A percentile compares a stretch with the other conserved stretches of the same genome.
Evolutionary conservation across 1,140 invertebrate genomes (phyloP).

Genomic region (Stegodyphus dumicola): DNA sequence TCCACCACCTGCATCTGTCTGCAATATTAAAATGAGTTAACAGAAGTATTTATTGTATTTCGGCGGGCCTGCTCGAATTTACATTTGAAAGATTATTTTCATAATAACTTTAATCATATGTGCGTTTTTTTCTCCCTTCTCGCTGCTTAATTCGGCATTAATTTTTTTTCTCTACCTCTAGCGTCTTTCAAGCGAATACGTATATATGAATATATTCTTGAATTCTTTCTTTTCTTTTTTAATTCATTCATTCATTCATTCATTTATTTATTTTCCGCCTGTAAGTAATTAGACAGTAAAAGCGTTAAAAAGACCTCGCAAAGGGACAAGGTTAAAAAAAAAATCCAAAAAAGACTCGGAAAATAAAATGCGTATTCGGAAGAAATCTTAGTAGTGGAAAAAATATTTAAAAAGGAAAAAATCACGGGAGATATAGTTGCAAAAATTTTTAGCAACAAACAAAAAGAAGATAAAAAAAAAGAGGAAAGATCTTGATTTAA

Average conservation of each 20-base stretch:
- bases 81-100: slow-evolving; percentile 59
- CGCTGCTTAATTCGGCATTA: background rate
- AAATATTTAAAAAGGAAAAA: background rate
- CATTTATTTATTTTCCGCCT: slow-evolving; percentile 10
- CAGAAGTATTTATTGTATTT: slow-evolving; percentile 47
- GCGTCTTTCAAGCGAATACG: background rate
- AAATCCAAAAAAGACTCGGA: too few relatives aligned
- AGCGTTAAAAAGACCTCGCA: slow-evolving; percentile 21
- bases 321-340: background rate
- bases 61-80: slow-evolving; percentile 27
- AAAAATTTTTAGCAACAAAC: slow-evolving; percentile 9
- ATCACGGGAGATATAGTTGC: too few relatives aligned
- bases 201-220: slow-evolving; percentile 24
- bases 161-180: slow-evolving; percentile 14
- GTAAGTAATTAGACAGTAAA: slow-evolving; percentile 32
- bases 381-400: background rate
- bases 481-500: background rate
- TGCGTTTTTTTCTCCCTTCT: background rate
- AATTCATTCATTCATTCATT: slow-evolving; percentile 46
- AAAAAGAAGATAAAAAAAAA: slow-evolving; percentile 25
- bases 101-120: slow-evolving; percentile 58
- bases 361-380: too few relatives aligned
- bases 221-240: background rate
- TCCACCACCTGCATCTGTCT: background rate
- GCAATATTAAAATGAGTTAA: slow-evolving; percentile 45